Conservation (phyloP, 2,113 vertebrate genomes). For the Procapra przewalskii region DNA sequence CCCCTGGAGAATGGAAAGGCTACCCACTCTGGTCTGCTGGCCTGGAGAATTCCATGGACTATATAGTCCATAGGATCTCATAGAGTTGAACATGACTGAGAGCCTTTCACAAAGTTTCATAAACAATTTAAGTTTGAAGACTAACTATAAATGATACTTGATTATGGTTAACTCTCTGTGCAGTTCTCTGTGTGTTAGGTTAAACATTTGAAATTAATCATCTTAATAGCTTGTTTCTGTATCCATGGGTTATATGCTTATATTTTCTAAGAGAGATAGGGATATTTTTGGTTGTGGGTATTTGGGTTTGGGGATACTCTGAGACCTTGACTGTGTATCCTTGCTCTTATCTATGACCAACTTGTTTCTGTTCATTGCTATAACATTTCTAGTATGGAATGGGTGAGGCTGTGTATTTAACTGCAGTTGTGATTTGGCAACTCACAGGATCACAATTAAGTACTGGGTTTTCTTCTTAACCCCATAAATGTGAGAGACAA, state of each 20-base stretch:
- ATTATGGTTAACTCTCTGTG: background rate
- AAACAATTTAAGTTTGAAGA: background rate
- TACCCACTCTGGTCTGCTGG: background rate
- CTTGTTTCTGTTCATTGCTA: background rate
- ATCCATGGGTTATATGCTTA: background rate
- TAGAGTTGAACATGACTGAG: background rate
- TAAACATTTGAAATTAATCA: background rate
- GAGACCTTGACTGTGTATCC: background rate
- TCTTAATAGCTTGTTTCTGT: background rate
- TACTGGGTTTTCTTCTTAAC: background rate
- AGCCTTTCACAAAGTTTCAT: background rate
- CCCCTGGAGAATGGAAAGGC: background rate
- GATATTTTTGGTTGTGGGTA: background rate
- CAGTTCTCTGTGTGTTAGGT: background rate
- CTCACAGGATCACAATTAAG: background rate
- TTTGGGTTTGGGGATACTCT: background rate
- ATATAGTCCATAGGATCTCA: background rate
- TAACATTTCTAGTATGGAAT: background rate
- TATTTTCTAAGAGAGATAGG: background rate
- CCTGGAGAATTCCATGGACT: background rate
- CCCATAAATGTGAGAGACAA: background rate
- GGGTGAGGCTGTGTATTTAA: background rate
- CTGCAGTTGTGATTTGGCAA: background rate
- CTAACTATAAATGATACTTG: background rate
- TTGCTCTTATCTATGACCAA: background rate